phyloP scores from a whole-genome alignment of 2,888 invertebrate genomes.

The Acanthosepion lycidas region DNA sequence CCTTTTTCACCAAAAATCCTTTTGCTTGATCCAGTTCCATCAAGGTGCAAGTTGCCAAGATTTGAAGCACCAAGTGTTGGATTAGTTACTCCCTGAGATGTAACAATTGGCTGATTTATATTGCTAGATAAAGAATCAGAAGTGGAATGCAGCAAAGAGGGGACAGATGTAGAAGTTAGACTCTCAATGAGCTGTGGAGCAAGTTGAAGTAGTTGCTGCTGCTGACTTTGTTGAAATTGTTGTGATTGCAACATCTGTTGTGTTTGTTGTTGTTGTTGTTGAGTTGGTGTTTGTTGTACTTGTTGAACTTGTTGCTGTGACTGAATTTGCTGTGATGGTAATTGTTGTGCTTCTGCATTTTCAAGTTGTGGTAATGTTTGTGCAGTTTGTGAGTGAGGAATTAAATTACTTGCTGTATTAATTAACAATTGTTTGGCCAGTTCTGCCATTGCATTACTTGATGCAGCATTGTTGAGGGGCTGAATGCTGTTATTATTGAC shows the following conservation, averaged over 20 bases:
- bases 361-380: background rate
- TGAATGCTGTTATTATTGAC: constrained; percentile 41
- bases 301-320: background rate
- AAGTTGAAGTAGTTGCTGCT: constrained; percentile 24
- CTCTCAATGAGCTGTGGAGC: background rate
- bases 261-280: background rate
- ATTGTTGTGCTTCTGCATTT: background rate
- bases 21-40: background rate
- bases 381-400: background rate
- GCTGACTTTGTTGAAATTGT: constrained; percentile 13
- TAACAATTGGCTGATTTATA: background rate
- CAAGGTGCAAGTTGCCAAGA: background rate
- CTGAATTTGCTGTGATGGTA: background rate
- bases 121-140: background rate
- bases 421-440: constrained; percentile 54
- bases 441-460: constrained; percentile 51
- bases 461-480: constrained; percentile 34
- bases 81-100: background rate
- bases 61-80: background rate
- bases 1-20: background rate
- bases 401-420: constrained; percentile 18
- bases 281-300: background rate
- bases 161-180: background rate
- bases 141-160: background rate
- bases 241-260: background rate